These are phyloP conservation scores for Lateolabrax maculatus DNA, from an alignment of 2,797 vertebrate species.

Conservation along the genomic window DNA sequence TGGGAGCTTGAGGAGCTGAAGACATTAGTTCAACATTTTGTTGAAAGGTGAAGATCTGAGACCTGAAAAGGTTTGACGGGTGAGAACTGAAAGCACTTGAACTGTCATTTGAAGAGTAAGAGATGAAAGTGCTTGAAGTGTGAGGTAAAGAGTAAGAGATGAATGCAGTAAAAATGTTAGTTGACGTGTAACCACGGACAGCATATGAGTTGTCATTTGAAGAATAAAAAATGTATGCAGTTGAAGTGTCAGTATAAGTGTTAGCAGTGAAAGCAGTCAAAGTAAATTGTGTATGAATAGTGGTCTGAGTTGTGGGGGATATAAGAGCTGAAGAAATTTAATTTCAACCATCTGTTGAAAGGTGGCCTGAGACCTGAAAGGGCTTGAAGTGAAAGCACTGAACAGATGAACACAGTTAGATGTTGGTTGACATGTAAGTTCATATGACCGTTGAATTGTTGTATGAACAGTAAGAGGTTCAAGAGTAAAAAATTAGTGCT, in stretches of 20 bases:
- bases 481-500: background rate
- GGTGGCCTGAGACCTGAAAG: background rate
- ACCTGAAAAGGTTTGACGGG: background rate
- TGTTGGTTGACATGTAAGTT: background rate
- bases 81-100: background rate
- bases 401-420: background rate
- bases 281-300: background rate
- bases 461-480: background rate
- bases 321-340: background rate
- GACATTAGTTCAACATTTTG: background rate
- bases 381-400: background rate
- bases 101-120: background rate
- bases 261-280: background rate
- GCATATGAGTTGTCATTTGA: too few relatives aligned
- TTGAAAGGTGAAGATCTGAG: background rate
- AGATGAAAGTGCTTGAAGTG: background rate
- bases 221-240: background rate
- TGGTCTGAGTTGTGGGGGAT: background rate
- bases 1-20: background rate
- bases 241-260: background rate
- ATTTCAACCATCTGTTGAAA: background rate
- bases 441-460: background rate
- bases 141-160: too few relatives aligned
- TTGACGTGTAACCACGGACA: too few relatives aligned
- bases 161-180: too few relatives aligned